These are phyloP conservation scores for Atherinomorus stipes DNA, from an alignment of 2,113 vertebrate species.

Conservation along the genomic window DNA sequence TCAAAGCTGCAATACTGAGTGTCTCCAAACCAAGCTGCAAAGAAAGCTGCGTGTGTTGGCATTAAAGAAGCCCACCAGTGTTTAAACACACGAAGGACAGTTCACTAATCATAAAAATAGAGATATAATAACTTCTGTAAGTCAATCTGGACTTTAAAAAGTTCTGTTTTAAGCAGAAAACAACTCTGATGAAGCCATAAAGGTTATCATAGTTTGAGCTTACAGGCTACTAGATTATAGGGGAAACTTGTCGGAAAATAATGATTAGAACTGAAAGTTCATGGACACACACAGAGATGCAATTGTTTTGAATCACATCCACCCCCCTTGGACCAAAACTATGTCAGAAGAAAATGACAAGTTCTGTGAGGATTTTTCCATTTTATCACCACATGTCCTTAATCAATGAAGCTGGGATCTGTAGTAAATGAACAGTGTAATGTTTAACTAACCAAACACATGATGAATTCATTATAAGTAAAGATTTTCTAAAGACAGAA, in stretches of 20 bases:
- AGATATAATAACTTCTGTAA: background rate
- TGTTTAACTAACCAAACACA: too few species aligned
- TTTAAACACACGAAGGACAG: conserved; percentile 7
- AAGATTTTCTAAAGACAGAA: background rate
- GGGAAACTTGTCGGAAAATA: background rate
- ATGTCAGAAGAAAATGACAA: background rate
- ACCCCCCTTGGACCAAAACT: background rate
- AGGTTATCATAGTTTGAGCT: conserved; percentile 1
- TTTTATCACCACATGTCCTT: background rate
- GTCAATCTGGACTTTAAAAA: background rate
- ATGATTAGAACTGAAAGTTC: background rate
- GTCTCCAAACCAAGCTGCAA: background rate
- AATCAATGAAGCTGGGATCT: background rate
- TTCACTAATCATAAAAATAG: conserved; percentile 7
- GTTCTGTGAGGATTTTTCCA: background rate
- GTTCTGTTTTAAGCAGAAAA: background rate
- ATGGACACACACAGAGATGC: background rate
- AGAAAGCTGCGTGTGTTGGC: background rate
- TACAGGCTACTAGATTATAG: background rate
- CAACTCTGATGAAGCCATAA: background rate
- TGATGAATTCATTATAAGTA: too few species aligned
- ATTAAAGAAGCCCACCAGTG: background rate
- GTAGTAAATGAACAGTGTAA: background rate
- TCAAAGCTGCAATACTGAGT: background rate
- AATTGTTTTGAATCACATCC: background rate